phyloP scores from a whole-genome alignment of 2,113 vertebrate species.

The Rhinolophus sinicus region DNA sequence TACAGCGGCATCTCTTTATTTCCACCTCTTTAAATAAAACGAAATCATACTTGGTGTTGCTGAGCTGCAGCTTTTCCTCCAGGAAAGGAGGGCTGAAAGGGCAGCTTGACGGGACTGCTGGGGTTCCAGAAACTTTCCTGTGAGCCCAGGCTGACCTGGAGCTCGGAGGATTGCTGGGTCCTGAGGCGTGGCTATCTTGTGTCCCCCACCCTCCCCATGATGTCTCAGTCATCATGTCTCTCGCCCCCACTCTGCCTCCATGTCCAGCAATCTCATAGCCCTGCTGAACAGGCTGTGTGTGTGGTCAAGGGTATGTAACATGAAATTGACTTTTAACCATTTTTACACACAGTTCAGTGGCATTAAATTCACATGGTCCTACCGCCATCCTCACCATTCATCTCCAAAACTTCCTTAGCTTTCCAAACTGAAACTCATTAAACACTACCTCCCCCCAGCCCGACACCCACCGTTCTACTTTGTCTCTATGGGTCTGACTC shows the following conservation, averaged over 20 bases:
- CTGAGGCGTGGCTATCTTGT: not conserved
- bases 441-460: not conserved
- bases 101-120: not conserved
- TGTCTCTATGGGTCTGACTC: not conserved
- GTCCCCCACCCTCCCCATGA: not conserved
- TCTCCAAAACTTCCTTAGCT: not conserved
- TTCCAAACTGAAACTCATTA: not conserved
- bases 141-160: not conserved
- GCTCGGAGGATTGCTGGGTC: not conserved
- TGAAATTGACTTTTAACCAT: not conserved
- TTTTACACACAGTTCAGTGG: not conserved
- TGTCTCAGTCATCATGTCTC: too few relatives aligned
- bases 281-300: not conserved
- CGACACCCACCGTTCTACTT: not conserved
- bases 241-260: not conserved
- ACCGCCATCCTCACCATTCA: not conserved
- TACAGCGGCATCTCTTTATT: slow-evolving; percentile 75
- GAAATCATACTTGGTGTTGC: slow-evolving; percentile 55
- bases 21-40: slow-evolving; percentile 81
- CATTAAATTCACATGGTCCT: fast-evolving
- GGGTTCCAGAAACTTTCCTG: not conserved
- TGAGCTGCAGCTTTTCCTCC: not conserved
- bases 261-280: not conserved
- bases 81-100: not conserved
- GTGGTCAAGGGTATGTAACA: not conserved